phyloP scores from a whole-genome alignment of 2,113 vertebrate genomes.

The Herpetotheres cachinnans region DNA sequence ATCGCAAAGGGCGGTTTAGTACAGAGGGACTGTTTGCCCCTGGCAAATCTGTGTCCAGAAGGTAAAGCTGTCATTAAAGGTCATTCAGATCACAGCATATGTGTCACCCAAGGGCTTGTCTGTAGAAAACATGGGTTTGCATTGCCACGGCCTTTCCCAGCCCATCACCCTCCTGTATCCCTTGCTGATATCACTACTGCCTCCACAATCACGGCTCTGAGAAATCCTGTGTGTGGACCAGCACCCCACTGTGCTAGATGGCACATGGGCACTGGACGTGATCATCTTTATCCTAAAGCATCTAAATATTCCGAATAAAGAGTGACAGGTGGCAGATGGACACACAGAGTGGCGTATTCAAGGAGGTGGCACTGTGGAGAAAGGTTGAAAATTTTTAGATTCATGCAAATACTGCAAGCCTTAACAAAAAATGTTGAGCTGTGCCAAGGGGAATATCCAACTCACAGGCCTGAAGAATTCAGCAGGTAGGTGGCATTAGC shows the following conservation, averaged over 20 bases:
- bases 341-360: background rate
- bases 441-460: background rate
- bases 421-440: background rate
- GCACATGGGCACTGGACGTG: background rate
- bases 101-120: background rate
- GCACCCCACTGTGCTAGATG: background rate
- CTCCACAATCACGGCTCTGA: background rate
- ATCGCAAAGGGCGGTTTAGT: background rate
- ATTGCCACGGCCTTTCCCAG: background rate
- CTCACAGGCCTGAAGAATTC: background rate
- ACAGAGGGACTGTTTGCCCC: background rate
- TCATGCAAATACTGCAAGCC: background rate
- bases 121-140: background rate
- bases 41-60: fast-evolving
- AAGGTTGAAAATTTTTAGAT: background rate
- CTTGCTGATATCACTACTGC: background rate
- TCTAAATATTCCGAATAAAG: background rate
- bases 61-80: background rate
- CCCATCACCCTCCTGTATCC: background rate
- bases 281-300: background rate
- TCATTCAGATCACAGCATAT: background rate
- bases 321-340: background rate
- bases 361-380: background rate
- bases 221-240: fast-evolving
- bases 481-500: background rate